Percentiles rank a stretch among this genome's conserved stretches.
These are phyloP conservation scores for Euphonia xanthogaster DNA, from an alignment of 2,797 vertebrate species.

Conservation along the genomic window DNA sequence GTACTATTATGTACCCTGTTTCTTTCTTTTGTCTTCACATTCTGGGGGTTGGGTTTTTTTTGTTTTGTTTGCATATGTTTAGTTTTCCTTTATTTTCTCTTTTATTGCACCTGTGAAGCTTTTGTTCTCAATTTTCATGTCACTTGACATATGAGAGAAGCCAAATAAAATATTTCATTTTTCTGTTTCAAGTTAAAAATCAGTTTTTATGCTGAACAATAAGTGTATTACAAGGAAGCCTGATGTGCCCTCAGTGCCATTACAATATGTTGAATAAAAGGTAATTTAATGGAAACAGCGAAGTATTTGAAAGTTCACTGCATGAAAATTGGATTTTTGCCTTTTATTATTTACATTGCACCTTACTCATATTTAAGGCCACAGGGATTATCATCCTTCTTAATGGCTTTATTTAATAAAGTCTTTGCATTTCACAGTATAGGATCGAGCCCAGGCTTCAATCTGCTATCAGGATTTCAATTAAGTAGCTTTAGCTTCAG, in stretches of 20 bases:
- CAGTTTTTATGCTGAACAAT: conserved; percentile 32
- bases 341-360: conserved; percentile 67
- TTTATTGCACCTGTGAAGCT: not conserved
- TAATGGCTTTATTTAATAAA: conserved; percentile 74
- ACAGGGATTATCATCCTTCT: conserved; percentile 64
- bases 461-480: conserved; percentile 60
- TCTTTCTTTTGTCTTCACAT: conserved; percentile 24
- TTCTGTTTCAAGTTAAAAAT: conserved; percentile 29
- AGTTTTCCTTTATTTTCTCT: conserved; percentile 32
- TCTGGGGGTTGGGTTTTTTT: not conserved
- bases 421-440: conserved; percentile 48
- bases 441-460: conserved; percentile 20
- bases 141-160: conserved; percentile 8
- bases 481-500: conserved; percentile 45
- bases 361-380: conserved; percentile 72
- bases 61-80: conserved; percentile 16
- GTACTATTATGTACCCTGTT: not conserved
- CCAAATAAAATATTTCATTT: conserved; percentile 45
- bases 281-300: conserved; percentile 52
- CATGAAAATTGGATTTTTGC: conserved; percentile 69
- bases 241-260: conserved; percentile 6
- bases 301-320: conserved; percentile 59
- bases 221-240: conserved; percentile 46
- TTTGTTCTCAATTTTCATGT: conserved; percentile 22
- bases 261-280: conserved; percentile 39